A percentile compares a stretch with the other conserved stretches of the same genome.
phyloP scores from a whole-genome alignment of 2,888 invertebrate genomes.

The Parapristionchus giblindavisi region DNA sequence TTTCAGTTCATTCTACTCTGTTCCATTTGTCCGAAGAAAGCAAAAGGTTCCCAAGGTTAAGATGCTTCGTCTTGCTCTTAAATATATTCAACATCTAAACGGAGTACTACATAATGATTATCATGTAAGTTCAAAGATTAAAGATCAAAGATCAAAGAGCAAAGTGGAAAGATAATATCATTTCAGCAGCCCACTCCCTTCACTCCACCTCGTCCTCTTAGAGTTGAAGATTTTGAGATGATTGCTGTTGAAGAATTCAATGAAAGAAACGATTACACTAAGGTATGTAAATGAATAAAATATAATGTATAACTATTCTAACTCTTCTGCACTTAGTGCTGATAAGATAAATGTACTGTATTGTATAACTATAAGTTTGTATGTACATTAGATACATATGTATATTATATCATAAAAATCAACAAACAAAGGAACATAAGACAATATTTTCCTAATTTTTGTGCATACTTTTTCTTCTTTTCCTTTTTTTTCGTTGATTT shows the following conservation, averaged over 20 bases:
- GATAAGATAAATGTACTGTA: no score
- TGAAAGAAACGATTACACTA: constrained; percentile 25
- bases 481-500: no score
- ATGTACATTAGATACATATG: no score
- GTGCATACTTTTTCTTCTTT: no score
- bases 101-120: constrained; percentile 12
- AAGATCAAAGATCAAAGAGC: constrained; percentile 26
- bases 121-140: not conserved
- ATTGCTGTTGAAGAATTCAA: constrained; percentile 40
- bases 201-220: constrained; percentile 28
- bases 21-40: constrained; percentile 34
- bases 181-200: constrained; percentile 11
- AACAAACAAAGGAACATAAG: no score
- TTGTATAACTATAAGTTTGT: no score
- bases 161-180: no score
- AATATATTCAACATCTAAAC: constrained; percentile 38
- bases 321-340: no score
- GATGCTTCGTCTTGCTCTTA: constrained; percentile 41
- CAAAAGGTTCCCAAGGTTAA: constrained; percentile 43
- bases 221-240: constrained; percentile 39
- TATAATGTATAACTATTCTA: no score
- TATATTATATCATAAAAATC: no score
- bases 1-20: constrained; percentile 26
- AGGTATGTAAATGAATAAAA: not conserved
- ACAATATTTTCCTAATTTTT: no score